Conservation (phyloP, 1,140 invertebrate genomes). For the Leptopilina clavipes region DNA sequence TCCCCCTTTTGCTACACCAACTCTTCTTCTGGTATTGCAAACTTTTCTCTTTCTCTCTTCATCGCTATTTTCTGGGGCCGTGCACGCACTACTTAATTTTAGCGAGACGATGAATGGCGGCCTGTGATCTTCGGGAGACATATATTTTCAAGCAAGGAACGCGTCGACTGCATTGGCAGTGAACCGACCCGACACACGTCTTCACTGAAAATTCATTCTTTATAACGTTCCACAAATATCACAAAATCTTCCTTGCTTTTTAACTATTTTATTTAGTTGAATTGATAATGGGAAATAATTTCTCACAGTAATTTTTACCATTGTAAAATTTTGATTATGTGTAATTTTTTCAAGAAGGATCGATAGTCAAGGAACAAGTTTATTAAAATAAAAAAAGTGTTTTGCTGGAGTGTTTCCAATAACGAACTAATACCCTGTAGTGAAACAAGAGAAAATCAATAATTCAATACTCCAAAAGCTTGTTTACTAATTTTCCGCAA, state of each 20-base stretch:
- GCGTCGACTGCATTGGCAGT: constrained; percentile 53
- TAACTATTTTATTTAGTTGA: too few species aligned
- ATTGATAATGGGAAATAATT: too few species aligned
- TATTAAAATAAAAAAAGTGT: too few species aligned
- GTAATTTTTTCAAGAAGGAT: too few species aligned
- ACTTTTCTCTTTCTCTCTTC: constrained; percentile 19
- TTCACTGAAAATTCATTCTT: constrained; percentile 41
- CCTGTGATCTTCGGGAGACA: constrained; percentile 56
- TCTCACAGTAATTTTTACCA: too few species aligned
- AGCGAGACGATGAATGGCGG: constrained; percentile 58
- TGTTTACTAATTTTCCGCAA: constrained; percentile 29
- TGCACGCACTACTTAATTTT: constrained; percentile 56
- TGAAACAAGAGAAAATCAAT: constrained; percentile 5
- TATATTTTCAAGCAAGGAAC: constrained; percentile 59
- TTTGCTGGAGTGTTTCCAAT: not conserved
- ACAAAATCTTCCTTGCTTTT: too few species aligned
- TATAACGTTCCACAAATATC: constrained; percentile 46
- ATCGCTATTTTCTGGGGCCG: constrained; percentile 26
- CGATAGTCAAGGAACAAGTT: too few species aligned
- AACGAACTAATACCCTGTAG: not conserved
- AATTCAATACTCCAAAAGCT: constrained; percentile 21
- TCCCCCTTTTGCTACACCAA: not conserved
- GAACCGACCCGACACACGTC: constrained; percentile 56
- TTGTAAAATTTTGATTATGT: too few species aligned
- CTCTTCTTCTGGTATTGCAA: not conserved